Evolutionary conservation across 2,888 invertebrate species (phyloP), one percentile per base, ranked within the genome.

Genomic region (Athalia circularis): DNA sequence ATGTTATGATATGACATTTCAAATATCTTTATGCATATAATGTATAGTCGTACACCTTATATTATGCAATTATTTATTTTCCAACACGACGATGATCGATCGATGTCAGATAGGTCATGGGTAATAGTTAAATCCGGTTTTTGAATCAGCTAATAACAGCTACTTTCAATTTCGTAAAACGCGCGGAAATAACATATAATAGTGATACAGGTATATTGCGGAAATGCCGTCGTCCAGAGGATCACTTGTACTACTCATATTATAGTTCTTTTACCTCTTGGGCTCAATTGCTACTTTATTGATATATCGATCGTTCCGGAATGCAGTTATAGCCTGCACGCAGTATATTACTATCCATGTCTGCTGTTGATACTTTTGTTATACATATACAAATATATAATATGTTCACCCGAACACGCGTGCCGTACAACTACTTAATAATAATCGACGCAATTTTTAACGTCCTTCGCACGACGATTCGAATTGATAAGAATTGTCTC

Each of bases 221-320:
- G 5, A 54, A 52, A 52, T 29, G 52, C 43, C 54, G n/a, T 68
- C 29, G 57, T 45, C 9, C 29, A 29, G 29, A 29, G 29, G 29
- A 29, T 29, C 29, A 29, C 1, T 29, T 29, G 29, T 29, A 29
- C 29, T 29, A 29, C 29, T 29, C 29, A 29, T 29, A 29, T 29
- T 29, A 29, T 29, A 68, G 59, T 72, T 72, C 72, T 72, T 59
- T 59, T 59, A 72, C 72, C 57, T 72, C 29, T 59, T 47, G 72
- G 15, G 59, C 59, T 72, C 13, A 59, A 72, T 59, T 59, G 13
- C 72, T 72, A 45, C 59, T 45, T 72, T n/a, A 50, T 47, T 13
- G 45, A 54, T 45, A 59, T 72, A 72, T 72, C 72, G 72, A 72
- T 47, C 59, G 52, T 72, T 47, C 11, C 72, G 45, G 29, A 15